Conservation (phyloP, 2,888 invertebrate genomes). For the Pheosia tremula region DNA sequence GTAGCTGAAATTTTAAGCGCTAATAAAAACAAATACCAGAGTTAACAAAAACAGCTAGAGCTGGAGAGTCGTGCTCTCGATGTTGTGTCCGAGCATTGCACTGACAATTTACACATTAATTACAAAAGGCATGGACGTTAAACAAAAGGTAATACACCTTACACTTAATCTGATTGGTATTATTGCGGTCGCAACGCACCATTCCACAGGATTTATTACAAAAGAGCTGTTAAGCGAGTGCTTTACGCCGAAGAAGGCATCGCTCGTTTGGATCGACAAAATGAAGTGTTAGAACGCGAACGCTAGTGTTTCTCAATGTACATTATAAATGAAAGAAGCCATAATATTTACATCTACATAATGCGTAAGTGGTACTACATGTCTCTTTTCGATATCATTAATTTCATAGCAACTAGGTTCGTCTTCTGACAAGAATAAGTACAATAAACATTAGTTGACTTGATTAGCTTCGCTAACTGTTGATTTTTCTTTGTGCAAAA, state of each 20-base stretch:
- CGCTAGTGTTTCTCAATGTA: conserved; percentile 7
- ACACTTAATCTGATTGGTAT: conserved; percentile 75
- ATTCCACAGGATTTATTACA: conserved; percentile 76
- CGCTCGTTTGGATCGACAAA: conserved; percentile 68
- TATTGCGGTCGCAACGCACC: conserved; percentile 75
- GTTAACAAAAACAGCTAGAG: neutral
- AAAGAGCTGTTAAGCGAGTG: conserved; percentile 72
- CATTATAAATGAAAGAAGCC: no score
- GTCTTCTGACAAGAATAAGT: no score
- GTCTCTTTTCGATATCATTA: no score
- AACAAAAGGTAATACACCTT: conserved; percentile 70
- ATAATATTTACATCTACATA: no score
- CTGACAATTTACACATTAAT: conserved; percentile 61
- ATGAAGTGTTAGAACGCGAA: conserved; percentile 67
- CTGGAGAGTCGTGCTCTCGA: conserved; percentile 35
- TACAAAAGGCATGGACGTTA: conserved; percentile 57
- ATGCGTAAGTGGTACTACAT: no score
- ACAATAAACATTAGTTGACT: no score
- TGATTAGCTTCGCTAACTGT: no score
- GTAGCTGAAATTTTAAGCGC: no score
- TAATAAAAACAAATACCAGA: no score
- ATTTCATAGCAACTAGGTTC: no score
- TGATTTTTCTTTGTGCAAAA: no score
- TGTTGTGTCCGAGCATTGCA: conserved; percentile 35
- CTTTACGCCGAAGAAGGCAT: conserved; percentile 60